A percentile compares a stretch with the other conserved stretches of the same genome.
Conservation (phyloP, 1,140 invertebrate genomes). For the Daktulosphaira vitifoliae region DNA sequence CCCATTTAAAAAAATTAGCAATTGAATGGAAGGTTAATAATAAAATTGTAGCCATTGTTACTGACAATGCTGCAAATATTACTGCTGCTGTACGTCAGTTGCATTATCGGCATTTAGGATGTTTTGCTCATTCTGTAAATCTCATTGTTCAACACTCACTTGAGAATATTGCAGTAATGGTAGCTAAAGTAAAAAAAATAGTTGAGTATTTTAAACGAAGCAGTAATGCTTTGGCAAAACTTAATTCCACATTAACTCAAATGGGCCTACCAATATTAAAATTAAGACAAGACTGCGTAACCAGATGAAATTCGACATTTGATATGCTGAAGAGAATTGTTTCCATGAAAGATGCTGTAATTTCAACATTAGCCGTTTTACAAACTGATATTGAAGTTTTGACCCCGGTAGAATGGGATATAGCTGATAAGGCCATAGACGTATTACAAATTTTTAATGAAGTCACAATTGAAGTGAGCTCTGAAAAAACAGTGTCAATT, state of each 20-base stretch:
- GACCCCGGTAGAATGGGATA: conserved; percentile 13
- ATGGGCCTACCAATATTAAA: conserved; percentile 36
- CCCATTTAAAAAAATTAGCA: conserved; percentile 7
- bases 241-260: conserved; percentile 35
- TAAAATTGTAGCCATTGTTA: conserved; percentile 22
- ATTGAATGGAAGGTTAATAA: conserved; percentile 7
- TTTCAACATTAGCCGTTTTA: conserved; percentile 37
- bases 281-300: conserved; percentile 39
- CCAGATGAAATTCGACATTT: conserved; percentile 41
- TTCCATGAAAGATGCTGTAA: conserved; percentile 37
- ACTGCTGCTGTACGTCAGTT: too few species aligned
- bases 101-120: conserved; percentile 2
- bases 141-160: conserved; percentile 1
- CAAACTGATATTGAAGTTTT: conserved; percentile 33
- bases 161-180: neutral
- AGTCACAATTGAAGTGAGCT: conserved; percentile 40
- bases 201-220: conserved; percentile 38
- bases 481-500: conserved; percentile 39
- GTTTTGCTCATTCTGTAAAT: conserved; percentile 14
- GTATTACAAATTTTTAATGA: conserved; percentile 38
- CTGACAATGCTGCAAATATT: too few species aligned
- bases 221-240: conserved; percentile 32
- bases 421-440: neutral
- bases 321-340: conserved; percentile 39
- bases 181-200: conserved; percentile 37